Base-by-base conservation (phyloP, 2,797 vertebrate species). In the Neomorphus geoffroyi region DNA sequence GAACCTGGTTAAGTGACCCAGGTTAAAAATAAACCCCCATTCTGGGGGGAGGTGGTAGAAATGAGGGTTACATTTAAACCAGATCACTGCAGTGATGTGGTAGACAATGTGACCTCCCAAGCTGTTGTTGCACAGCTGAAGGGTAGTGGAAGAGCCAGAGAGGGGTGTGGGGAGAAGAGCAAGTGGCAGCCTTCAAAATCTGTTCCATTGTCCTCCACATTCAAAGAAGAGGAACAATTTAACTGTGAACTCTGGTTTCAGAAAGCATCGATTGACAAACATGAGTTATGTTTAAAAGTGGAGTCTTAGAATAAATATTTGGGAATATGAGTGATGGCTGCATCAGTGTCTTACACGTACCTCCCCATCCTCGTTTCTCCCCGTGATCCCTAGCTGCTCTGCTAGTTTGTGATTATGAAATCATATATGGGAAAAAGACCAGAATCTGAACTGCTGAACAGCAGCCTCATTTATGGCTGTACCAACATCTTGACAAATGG, bases 401-500 rank as follows among this genome's bases (percentile, higher is more conserved):
- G 32, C 32, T 48, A 2, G 1, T 28, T 79, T 41, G 30, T 56
- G n/a, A 28, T 41, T 23, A 19, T 22, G 57, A 74, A 24, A 11
- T 9, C n/a, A 32, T 13, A 30, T 12, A 33, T 12, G 67, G 67
- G n/a, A 50, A n/a, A 10, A 46, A 50, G 48, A 23, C 5, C 18
- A 30, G 35, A 33, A 75, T 45, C 32, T 28, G 18, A 79, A 37
- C 39, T 56, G 72, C 30, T 54, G 33, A 50, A 51, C 10, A 21
- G 21, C 26, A 32, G 3, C 32, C 4, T 1, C 27, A 15, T 18
- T 78, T 26, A 9, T 27, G 23, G 39, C 35, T 60, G 32, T 43
- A 43, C 48, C n/a, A 41, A 12, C 58, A 18, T 10, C 8, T 1
- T 9, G 54, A 46, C 45, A 23, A 18, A 28, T 0, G 1, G 26